Evolutionary conservation across 2,797 vertebrate genomes (phyloP).

Genomic region (Craterocephalus amniculus): DNA sequence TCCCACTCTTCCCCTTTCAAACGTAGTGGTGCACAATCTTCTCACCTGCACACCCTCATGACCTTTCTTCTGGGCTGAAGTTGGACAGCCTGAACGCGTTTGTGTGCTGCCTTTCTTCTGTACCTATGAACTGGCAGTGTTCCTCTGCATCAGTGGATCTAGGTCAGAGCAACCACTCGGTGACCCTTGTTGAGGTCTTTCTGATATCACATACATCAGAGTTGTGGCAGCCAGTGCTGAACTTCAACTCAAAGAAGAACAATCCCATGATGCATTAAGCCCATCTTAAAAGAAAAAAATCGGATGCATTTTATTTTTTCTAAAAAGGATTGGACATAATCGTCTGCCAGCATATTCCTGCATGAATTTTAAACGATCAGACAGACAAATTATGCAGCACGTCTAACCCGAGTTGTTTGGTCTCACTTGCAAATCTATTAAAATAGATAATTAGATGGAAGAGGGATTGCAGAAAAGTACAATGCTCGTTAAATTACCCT

Average conservation of each 20-base stretch:
- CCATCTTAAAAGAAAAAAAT: slow-evolving; percentile 17
- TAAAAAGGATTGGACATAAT: background rate
- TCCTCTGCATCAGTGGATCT: slow-evolving; percentile 42
- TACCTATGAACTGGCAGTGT: slow-evolving; percentile 33
- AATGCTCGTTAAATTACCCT: slow-evolving; percentile 44
- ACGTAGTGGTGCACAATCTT: slow-evolving; percentile 5
- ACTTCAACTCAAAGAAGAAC: slow-evolving; percentile 32
- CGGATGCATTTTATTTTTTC: slow-evolving; percentile 32
- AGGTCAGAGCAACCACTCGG: slow-evolving; percentile 29
- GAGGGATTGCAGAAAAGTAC: slow-evolving; percentile 40
- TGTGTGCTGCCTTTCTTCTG: slow-evolving; percentile 14
- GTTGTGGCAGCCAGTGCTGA: slow-evolving; percentile 3
- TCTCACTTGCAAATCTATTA: slow-evolving; percentile 33
- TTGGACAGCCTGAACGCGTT: slow-evolving; percentile 13
- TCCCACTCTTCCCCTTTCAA: slow-evolving; percentile 3
- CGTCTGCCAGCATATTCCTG: background rate
- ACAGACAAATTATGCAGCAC: background rate
- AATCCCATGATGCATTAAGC: slow-evolving; percentile 45
- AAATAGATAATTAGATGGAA: slow-evolving; percentile 48
- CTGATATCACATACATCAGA: slow-evolving; percentile 21
- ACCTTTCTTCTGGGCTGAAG: slow-evolving; percentile 21
- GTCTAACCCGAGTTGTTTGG: slow-evolving; percentile 13
- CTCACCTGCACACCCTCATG: slow-evolving; percentile 11
- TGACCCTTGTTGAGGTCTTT: slow-evolving; percentile 41
- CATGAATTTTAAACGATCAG: slow-evolving; percentile 10